Evolutionary conservation across 2,113 vertebrate genomes (phyloP).

Genomic region (Megatriorchis doriae): DNA sequence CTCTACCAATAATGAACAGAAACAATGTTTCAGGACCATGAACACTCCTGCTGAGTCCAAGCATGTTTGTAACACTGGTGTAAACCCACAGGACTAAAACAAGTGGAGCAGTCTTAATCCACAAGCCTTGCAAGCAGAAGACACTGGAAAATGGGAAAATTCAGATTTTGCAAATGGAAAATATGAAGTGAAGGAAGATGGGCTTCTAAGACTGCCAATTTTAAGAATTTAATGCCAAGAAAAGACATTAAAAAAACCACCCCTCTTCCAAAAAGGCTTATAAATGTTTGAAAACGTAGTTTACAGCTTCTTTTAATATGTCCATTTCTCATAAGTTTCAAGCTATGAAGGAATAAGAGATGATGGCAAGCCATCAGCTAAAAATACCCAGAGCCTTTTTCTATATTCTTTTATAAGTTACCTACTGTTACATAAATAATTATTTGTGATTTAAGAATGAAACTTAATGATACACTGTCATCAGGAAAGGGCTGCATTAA

Average conservation of each 20-base stretch:
- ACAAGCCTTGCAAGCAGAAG: not conserved
- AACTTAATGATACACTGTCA: not conserved
- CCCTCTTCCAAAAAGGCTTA: not conserved
- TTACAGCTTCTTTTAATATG: not conserved
- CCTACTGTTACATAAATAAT: not conserved
- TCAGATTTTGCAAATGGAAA: not conserved
- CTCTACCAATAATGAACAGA: not conserved
- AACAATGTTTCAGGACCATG: not conserved
- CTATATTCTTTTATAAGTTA: not conserved
- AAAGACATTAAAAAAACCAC: not conserved
- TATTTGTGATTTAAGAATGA: constrained; percentile 1
- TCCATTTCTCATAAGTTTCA: not conserved
- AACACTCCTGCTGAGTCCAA: not conserved
- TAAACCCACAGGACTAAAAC: not conserved
- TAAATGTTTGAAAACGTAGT: not conserved
- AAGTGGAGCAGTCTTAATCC: not conserved
- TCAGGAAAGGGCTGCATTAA: not conserved
- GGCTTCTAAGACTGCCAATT: not conserved
- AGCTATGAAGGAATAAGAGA: not conserved
- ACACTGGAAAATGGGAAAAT: not conserved
- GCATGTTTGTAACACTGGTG: not conserved
- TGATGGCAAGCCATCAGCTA: not conserved
- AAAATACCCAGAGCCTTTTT: not conserved
- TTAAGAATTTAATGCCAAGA: not conserved
- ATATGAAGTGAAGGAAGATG: rapidly evolving